Conservation (phyloP, 1,140 invertebrate species). For the Condylostylus longicornis region DNA sequence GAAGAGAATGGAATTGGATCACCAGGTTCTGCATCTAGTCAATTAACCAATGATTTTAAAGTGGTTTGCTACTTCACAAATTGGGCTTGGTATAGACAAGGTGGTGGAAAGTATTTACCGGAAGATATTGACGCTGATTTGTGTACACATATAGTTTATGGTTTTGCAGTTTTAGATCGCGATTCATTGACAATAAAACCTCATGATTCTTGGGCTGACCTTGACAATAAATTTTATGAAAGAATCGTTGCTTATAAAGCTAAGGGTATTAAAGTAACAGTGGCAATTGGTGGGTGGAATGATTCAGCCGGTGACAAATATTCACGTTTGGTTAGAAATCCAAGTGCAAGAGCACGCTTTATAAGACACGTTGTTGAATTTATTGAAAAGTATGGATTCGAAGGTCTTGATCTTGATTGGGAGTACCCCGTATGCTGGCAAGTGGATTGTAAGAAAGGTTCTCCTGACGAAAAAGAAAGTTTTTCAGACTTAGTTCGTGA, state of each 20-base stretch:
- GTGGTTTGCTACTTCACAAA: constrained; percentile 87
- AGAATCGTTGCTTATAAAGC: constrained; percentile 57
- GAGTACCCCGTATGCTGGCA: constrained; percentile 88
- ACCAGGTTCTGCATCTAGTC: constrained; percentile 2
- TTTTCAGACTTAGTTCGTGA: constrained; percentile 57
- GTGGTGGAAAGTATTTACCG: constrained; percentile 64
- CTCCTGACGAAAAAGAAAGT: constrained; percentile 53
- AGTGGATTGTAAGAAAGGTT: constrained; percentile 61
- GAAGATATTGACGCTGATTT: constrained; percentile 67
- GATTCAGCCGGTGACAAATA: constrained; percentile 76
- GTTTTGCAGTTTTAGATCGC: constrained; percentile 73
- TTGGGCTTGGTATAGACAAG: constrained; percentile 81
- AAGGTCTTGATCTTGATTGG: constrained; percentile 80
- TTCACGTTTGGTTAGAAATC: constrained; percentile 62
- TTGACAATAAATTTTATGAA: constrained; percentile 77
- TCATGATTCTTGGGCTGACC: constrained; percentile 77
- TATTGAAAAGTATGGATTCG: constrained; percentile 62
- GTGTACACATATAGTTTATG: constrained; percentile 84
- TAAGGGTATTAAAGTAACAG: constrained; percentile 59
- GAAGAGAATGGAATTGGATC: constrained; percentile 12
- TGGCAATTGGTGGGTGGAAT: constrained; percentile 81
- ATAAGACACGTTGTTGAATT: constrained; percentile 60
- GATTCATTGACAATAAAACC: constrained; percentile 62
- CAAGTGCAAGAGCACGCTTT: constrained; percentile 52
- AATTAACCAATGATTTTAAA: constrained; percentile 34